A percentile compares a stretch with the other conserved stretches of the same genome.
phyloP scores from a whole-genome alignment of 2,113 vertebrate species.

The Cavia aperea region DNA sequence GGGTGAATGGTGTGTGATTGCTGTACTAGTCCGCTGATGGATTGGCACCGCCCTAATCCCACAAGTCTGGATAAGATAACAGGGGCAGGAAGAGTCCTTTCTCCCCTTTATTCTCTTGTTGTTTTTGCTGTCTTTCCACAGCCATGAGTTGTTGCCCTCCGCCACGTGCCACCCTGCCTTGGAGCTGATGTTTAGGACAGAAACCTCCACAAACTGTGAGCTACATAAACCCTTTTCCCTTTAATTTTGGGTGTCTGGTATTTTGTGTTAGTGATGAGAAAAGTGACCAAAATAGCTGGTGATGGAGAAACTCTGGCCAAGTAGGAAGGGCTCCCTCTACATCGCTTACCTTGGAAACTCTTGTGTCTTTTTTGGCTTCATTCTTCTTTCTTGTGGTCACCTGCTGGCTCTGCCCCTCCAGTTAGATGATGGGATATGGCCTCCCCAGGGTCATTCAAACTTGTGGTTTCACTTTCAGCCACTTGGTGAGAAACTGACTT shows the following conservation, averaged over 20 bases:
- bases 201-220: neutral
- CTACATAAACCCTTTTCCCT: neutral
- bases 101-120: neutral
- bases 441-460: neutral
- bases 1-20: too few species aligned
- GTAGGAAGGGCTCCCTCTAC: neutral
- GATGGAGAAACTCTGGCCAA: neutral
- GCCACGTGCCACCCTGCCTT: neutral
- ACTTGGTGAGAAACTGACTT: neutral
- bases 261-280: neutral
- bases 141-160: neutral
- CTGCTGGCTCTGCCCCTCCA: neutral
- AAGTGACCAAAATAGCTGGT: neutral
- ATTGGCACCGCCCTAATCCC: neutral
- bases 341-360: neutral
- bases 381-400: neutral
- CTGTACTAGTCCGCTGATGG: neutral
- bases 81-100: neutral
- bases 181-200: neutral
- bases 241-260: neutral
- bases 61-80: neutral
- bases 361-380: too few species aligned
- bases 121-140: neutral
- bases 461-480: neutral
- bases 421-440: neutral